Base-by-base conservation (phyloP, 37 sponge, comb jelly and placozoan species). In the Halichondria panicea region DNA sequence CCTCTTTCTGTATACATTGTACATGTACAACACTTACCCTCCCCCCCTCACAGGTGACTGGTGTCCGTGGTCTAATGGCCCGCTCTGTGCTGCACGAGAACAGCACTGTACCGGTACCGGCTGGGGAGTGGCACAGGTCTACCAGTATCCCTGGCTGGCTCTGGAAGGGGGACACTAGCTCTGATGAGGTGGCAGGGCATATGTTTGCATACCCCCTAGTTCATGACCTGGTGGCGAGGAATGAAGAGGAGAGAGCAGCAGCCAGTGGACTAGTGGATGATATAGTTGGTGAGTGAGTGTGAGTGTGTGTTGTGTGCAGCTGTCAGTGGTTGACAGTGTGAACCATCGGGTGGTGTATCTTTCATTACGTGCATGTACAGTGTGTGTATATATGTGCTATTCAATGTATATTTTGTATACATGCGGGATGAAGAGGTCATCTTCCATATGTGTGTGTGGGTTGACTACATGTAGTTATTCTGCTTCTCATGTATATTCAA, bases 101-200 rank as follows among this genome's bases (percentile, higher is more conserved):
- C 44, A 59, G 35, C 24, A 53, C 61, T 1, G 75, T 78, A 15
- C 28, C 62, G 9, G n/a, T n/a, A n/a, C 80, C 66, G 9, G 71
- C 31, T 33, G 72, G 71, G 0, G 46, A 5, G 9, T 91, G 92
- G 92, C 80, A 91, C 68, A 72, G 77, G 65, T 87, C 87, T 11
- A 55, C 66, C 38, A 40, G 68, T 1, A 18, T 57, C 2, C 84
- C 80, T 11, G 87, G 75, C 43, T 91, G 92, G 92, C 55, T 55
- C 40, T 91, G 92, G 92, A 86, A 82, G 54, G 92, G 92, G 62
- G 92, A 87, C 76, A 87, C 92, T n/a, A 82, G 87, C 72, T 86
- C 92, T 32, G 87, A 87, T 62, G 87, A 86, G 76, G 91, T 91
- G n/a, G 92, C 83, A 43, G 92, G 92, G 0, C 92, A 91, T 74